Evolutionary conservation across 1,140 invertebrate genomes (phyloP).

Genomic region (Drosophila ogumai): DNA sequence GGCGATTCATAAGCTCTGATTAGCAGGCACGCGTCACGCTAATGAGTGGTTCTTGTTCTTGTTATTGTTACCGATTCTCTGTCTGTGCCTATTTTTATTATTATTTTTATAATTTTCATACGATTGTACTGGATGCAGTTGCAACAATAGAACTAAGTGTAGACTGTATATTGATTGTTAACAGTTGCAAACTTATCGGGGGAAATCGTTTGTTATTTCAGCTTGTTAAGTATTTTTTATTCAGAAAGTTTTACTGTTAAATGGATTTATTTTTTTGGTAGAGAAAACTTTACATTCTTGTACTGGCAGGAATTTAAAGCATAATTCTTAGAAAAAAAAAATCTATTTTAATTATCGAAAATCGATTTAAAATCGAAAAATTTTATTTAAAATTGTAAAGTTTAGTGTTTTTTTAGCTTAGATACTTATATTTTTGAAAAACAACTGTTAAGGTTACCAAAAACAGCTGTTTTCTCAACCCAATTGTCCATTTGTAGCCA

Average conservation of each 20-base stretch:
- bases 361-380: too few species aligned
- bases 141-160: not conserved
- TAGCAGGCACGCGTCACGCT: constrained; percentile 78
- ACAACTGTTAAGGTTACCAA: not conserved
- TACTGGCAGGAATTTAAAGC: too few species aligned
- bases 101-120: constrained; percentile 1
- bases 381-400: too few species aligned
- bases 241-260: too few species aligned
- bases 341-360: too few species aligned
- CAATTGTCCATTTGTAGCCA: not conserved
- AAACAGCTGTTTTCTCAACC: not conserved
- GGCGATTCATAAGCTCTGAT: constrained; percentile 70
- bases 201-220: too few species aligned
- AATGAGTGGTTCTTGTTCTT: constrained; percentile 57
- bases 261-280: too few species aligned
- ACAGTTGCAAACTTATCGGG: too few species aligned
- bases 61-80: constrained; percentile 8
- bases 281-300: too few species aligned
- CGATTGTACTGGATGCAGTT: not conserved
- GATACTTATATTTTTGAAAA: not conserved
- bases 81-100: constrained; percentile 7
- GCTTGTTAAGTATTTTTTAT: too few species aligned
- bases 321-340: too few species aligned
- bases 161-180: not conserved
- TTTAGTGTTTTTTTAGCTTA: too few species aligned